A percentile compares a stretch with the other conserved stretches of the same genome.
These are phyloP conservation scores for Conistra vaccinii DNA, from an alignment of 2,888 invertebrate species.

Conservation along the genomic window DNA sequence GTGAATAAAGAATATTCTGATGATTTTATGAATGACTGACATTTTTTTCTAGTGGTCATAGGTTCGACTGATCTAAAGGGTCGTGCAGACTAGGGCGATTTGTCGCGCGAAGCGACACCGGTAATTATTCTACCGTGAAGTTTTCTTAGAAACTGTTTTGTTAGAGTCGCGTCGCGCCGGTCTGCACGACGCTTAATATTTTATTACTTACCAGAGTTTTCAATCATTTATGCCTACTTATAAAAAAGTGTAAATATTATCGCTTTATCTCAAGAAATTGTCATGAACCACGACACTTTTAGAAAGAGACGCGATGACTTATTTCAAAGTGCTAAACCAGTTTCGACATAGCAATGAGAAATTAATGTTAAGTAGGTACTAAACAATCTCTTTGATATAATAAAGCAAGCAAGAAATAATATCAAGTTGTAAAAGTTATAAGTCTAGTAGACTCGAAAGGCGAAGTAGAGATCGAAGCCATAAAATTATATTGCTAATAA, in stretches of 20 bases:
- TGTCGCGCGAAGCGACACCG: too few relatives aligned
- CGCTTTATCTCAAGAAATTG: too few relatives aligned
- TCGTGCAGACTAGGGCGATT: too few relatives aligned
- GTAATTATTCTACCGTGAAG: too few relatives aligned
- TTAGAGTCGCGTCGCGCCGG: too few relatives aligned
- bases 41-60: neutral
- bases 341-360: neutral
- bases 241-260: too few relatives aligned
- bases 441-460: neutral
- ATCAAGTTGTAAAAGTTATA: slow-evolving; percentile 5
- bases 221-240: neutral
- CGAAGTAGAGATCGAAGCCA: slow-evolving; percentile 21
- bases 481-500: slow-evolving; percentile 16
- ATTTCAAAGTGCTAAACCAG: neutral
- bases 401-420: slow-evolving; percentile 1
- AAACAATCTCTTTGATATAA: slow-evolving; percentile 16
- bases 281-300: neutral
- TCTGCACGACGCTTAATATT: too few relatives aligned
- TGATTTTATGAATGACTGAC: neutral
- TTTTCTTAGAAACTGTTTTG: too few relatives aligned
- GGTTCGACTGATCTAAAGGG: too few relatives aligned
- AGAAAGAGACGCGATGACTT: neutral
- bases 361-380: neutral
- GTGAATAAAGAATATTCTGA: neutral
- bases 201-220: neutral